Evolutionary conservation across 2,113 vertebrate species (phyloP).

Genomic region (Microtus montanus): DNA sequence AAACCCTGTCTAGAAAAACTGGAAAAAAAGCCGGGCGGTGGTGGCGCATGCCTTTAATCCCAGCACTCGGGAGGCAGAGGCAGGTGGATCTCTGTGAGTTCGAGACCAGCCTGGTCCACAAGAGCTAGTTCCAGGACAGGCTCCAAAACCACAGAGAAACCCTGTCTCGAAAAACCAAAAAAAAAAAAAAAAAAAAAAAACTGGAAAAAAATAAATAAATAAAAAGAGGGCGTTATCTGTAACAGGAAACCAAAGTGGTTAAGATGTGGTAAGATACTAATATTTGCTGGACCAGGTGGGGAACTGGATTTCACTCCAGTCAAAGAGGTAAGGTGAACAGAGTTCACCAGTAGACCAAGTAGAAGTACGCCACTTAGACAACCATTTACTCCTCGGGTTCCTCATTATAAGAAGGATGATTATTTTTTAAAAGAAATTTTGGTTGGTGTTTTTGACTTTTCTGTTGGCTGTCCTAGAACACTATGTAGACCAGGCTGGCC

Average conservation of each 20-base stretch:
- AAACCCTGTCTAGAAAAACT: too few relatives aligned
- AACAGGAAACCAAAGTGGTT: constrained; percentile 1
- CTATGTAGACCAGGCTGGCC: not conserved
- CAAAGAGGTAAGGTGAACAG: not conserved
- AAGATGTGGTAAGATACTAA: not conserved
- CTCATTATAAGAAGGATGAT: not conserved
- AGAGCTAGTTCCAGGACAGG: too few relatives aligned
- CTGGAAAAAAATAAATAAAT: too few relatives aligned
- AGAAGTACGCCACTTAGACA: not conserved
- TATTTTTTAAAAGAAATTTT: not conserved
- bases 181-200: too few relatives aligned
- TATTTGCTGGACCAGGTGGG: not conserved
- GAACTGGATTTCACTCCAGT: not conserved
- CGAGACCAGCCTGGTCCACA: too few relatives aligned
- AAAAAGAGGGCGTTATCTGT: not conserved
- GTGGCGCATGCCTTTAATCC: too few relatives aligned
- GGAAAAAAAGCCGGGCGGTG: too few relatives aligned
- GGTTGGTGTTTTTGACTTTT: not conserved
- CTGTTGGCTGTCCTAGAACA: not conserved
- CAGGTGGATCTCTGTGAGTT: too few relatives aligned
- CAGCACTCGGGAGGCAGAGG: too few relatives aligned
- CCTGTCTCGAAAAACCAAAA: too few relatives aligned
- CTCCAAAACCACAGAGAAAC: too few relatives aligned
- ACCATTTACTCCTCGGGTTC: constrained; percentile 10
- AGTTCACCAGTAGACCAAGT: not conserved